phyloP scores from a whole-genome alignment of 2,797 vertebrate genomes.

The Leontopithecus rosalia region DNA sequence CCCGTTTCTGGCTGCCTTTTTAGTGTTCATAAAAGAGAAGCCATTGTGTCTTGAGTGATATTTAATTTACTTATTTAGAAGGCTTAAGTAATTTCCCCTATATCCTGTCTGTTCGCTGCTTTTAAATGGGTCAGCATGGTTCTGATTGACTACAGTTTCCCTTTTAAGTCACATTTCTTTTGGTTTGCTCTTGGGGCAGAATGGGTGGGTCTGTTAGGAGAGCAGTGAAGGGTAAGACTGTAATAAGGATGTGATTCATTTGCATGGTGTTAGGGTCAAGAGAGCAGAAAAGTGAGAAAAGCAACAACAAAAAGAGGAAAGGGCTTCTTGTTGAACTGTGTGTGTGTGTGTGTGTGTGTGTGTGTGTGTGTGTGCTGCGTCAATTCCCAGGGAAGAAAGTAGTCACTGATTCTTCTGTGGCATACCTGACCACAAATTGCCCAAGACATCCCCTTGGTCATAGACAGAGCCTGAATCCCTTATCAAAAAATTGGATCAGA shows the following conservation, averaged over 20 bases:
- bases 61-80: constrained; percentile 54
- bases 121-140: background rate
- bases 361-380: fast-evolving
- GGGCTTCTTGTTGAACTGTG: background rate
- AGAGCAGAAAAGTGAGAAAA: constrained; percentile 45
- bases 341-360: background rate
- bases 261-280: constrained; percentile 18
- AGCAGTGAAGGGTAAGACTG: background rate
- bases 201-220: background rate
- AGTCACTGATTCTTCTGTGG: constrained; percentile 1
- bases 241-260: constrained; percentile 51
- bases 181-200: constrained; percentile 12
- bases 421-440: background rate
- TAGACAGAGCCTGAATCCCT: background rate
- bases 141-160: background rate
- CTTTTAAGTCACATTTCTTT: constrained; percentile 18
- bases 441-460: constrained; percentile 10
- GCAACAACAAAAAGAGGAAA: background rate
- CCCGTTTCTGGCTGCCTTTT: background rate
- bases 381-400: background rate
- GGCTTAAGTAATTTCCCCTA: constrained; percentile 1
- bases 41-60: constrained; percentile 1
- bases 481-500: background rate
- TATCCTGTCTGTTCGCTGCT: background rate
- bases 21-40: constrained; percentile 20